These are phyloP conservation scores for Stenurella melanura DNA, from an alignment of 2,888 invertebrate species.

Conservation along the genomic window DNA sequence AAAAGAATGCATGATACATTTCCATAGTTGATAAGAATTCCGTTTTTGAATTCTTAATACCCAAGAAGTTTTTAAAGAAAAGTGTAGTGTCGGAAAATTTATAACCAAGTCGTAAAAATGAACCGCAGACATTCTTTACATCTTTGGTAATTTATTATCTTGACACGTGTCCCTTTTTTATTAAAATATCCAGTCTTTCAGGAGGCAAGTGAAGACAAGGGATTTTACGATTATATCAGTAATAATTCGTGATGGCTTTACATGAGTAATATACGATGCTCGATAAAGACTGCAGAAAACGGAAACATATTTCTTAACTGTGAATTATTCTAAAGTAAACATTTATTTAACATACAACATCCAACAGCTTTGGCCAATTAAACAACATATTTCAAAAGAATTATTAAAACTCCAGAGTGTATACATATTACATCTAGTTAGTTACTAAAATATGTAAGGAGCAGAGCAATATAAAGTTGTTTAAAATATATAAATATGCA, in stretches of 20 bases:
- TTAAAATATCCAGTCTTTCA: slow-evolving; percentile 1
- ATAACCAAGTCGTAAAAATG: slow-evolving; percentile 12
- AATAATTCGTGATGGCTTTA: slow-evolving; percentile 15
- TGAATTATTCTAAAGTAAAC: no score
- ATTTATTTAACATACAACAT: no score
- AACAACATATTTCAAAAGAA: no score
- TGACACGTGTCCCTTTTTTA: slow-evolving; percentile 8
- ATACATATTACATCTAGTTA: no score
- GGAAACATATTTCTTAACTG: no score
- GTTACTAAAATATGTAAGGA: no score
- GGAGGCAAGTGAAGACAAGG: slow-evolving; percentile 21
- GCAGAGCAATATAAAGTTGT: no score
- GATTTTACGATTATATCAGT: slow-evolving; percentile 14
- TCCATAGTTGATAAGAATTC: neutral
- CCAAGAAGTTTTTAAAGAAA: neutral
- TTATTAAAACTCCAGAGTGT: no score
- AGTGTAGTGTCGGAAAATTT: neutral
- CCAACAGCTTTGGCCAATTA: no score
- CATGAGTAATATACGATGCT: neutral
- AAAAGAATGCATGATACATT: neutral
- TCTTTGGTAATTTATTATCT: slow-evolving; percentile 8
- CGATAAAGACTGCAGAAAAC: neutral
- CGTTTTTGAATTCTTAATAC: slow-evolving; percentile 1
- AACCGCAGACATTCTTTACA: slow-evolving; percentile 7
- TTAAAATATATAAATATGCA: no score